Evolutionary conservation across 1,140 invertebrate species (phyloP), one percentile per base, ranked within the genome.

Genomic region (Conopomorpha cramerella): DNA sequence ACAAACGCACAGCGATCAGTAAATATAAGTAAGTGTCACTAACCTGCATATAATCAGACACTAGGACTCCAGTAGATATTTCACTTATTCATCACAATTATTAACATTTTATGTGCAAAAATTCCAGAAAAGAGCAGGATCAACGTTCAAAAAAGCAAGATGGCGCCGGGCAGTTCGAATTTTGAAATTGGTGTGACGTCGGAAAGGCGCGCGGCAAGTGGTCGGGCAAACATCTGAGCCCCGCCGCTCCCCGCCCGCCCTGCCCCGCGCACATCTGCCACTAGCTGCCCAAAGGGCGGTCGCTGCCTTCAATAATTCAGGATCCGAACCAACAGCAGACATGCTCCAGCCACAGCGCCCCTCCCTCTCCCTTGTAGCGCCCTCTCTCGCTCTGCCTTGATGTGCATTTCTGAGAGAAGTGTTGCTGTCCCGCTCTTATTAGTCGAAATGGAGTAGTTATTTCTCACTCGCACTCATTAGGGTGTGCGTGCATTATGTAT

Each of bases 281-380:
- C 45, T 63, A 55, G 49, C 55, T 55, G 38, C 49, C 59, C 50
- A 70, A 70, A 57, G 52, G 62, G 58, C 62, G 60, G 55, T 61
- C 57, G 55, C 37, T 39, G 48, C 45, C 51, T 57, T 72, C 49
- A 68, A 67, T 68, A 58, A 67, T 67, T 62, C 39, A 56, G 12
- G 29, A 38, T 25, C 19, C 33, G 48, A 30, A 62, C 55, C 51
- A 59, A 52, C 56, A 40, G 52, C 50, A 39, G 38, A 41, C 39
- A 49, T 39, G 34, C 47, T 50, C 44, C 48, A 37, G 46, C 47
- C 44, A 23, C 18, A 31, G 16, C 33, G n/a, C 29, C 7, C 30
- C 13, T 32, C 32, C 34, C 38, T 41, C 42, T 47, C 27, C 36
- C n/a, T 36, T 35, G 30, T 42, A 42, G 57, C 29, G 30, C 36